Percentiles rank a stretch among this genome's conserved stretches.
Conservation (phyloP, 2,113 vertebrate species). For the Aptenodytes patagonicus region DNA sequence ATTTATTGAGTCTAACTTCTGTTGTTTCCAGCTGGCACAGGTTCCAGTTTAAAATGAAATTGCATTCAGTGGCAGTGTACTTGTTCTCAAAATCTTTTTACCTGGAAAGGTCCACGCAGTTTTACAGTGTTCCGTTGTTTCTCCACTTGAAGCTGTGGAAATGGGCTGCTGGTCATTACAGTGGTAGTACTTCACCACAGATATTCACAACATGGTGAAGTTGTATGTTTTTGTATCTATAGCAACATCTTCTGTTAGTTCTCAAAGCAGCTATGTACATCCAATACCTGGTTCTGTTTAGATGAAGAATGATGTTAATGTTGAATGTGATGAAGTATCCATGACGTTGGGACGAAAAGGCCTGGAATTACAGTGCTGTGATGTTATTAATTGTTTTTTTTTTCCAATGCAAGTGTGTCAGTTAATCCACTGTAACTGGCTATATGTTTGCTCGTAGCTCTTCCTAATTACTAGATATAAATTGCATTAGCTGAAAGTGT, state of each 20-base stretch:
- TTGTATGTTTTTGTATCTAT: background rate
- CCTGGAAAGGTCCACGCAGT: background rate
- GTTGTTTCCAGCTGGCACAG: background rate
- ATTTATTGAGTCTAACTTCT: background rate
- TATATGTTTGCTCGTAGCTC: rapidly evolving
- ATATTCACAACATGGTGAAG: background rate
- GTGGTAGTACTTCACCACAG: background rate
- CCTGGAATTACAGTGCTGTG: background rate
- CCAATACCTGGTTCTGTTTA: background rate
- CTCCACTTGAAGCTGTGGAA: background rate
- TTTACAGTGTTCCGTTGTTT: background rate
- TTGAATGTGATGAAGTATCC: background rate
- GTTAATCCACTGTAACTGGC: background rate
- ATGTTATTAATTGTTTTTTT: background rate
- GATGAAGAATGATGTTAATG: background rate
- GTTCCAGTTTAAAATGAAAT: background rate
- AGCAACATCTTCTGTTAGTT: background rate
- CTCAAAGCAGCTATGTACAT: background rate
- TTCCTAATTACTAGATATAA: background rate
- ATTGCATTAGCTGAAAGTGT: background rate
- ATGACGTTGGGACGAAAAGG: background rate
- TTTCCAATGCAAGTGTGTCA: background rate
- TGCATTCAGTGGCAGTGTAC: background rate
- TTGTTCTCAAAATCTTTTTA: background rate
- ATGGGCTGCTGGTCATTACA: background rate